A percentile compares a stretch with the other conserved stretches of the same genome.
Conservation (phyloP, 2,113 vertebrate species). For the Panurus biarmicus region DNA sequence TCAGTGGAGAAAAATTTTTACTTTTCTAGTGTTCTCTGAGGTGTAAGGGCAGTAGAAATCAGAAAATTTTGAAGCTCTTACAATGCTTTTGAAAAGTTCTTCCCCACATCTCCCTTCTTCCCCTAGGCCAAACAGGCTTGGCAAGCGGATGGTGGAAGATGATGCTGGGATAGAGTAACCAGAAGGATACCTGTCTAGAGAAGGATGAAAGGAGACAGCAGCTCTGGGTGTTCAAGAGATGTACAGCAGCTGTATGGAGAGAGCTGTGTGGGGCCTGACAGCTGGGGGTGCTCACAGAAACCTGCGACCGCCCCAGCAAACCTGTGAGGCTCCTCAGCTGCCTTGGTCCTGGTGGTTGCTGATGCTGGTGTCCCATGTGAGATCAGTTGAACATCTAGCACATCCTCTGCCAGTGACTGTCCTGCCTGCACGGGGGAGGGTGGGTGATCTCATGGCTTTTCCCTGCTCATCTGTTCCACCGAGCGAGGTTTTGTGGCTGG, state of each 20-base stretch:
- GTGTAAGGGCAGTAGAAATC: not conserved
- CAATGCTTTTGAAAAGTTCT: not conserved
- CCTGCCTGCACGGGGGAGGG: not conserved
- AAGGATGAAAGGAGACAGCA: not conserved
- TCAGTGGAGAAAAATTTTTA: not conserved
- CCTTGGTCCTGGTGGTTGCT: fast-evolving
- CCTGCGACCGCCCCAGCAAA: fast-evolving
- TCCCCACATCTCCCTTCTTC: not conserved
- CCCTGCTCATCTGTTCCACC: not conserved
- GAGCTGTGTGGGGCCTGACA: not conserved
- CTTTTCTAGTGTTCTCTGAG: not conserved
- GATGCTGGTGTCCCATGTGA: fast-evolving
- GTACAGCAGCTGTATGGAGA: not conserved
- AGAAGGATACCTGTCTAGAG: not conserved
- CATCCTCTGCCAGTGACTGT: not conserved
- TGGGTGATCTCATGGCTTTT: not conserved
- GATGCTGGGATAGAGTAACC: not conserved
- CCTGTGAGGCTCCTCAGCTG: not conserved
- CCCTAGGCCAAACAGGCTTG: not conserved
- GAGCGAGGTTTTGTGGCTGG: fast-evolving
- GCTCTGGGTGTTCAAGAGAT: not conserved
- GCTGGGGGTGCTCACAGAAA: not conserved
- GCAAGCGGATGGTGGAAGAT: not conserved
- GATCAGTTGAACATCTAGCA: not conserved
- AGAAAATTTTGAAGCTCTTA: not conserved